Evolutionary conservation across 2,797 vertebrate species (phyloP).

Genomic region (Malurus leucopterus): DNA sequence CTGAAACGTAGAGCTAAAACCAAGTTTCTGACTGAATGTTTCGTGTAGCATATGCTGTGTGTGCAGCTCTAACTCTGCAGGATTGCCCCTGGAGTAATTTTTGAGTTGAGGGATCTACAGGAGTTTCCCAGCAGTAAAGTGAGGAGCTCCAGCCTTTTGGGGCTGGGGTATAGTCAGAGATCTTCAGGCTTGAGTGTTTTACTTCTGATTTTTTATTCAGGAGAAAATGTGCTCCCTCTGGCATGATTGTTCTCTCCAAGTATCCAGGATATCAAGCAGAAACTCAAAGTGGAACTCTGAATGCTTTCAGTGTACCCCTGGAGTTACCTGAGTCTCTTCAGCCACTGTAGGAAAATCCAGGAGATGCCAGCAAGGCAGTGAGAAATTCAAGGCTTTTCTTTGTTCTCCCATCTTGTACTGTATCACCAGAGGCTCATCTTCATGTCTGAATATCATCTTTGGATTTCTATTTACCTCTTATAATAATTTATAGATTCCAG

Average conservation of each 20-base stretch:
- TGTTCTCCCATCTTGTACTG: not conserved
- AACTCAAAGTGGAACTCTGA: not conserved
- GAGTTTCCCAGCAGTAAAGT: not conserved
- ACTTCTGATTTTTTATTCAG: not conserved
- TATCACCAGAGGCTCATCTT: not conserved
- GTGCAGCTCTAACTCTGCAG: not conserved
- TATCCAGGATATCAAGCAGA: not conserved
- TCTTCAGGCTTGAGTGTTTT: not conserved
- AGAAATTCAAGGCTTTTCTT: not conserved
- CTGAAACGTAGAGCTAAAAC: not conserved
- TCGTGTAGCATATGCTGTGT: not conserved
- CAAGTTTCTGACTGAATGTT: not conserved
- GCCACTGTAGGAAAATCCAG: not conserved
- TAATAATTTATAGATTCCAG: not conserved
- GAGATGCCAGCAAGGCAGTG: fast-evolving
- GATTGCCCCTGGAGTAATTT: not conserved
- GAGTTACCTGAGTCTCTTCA: not conserved
- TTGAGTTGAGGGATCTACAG: not conserved
- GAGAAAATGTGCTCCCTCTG: not conserved
- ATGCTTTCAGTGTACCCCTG: not conserved
- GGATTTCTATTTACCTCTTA: not conserved
- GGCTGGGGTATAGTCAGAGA: not conserved
- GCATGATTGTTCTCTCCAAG: not conserved
- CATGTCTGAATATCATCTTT: not conserved
- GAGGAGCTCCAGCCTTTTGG: fast-evolving